Evolutionary conservation across 1,140 invertebrate genomes (phyloP).

Genomic region (Drosophila kanapiae): DNA sequence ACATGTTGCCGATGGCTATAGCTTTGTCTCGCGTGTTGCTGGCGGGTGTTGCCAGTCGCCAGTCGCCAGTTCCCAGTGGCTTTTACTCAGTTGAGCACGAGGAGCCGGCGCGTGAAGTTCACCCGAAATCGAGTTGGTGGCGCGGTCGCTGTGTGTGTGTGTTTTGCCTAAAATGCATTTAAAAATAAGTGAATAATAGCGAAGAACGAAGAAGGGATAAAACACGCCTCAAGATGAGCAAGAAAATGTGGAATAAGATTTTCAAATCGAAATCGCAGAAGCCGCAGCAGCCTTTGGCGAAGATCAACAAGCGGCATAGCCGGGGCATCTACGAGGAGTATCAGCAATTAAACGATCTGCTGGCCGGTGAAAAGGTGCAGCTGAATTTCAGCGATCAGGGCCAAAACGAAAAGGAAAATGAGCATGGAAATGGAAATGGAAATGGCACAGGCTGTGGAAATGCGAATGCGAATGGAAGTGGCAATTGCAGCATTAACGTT

Average conservation of each 20-base stretch:
- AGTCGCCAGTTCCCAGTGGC: slow-evolving; percentile 14
- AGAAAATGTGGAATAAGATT: slow-evolving; percentile 84
- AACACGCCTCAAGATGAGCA: slow-evolving; percentile 65
- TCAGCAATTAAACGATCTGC: slow-evolving; percentile 71
- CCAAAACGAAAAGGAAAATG: slow-evolving; percentile 60
- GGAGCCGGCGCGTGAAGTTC: slow-evolving; percentile 64
- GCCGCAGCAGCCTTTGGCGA: slow-evolving; percentile 59
- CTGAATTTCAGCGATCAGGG: slow-evolving; percentile 21
- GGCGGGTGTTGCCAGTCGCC: slow-evolving; percentile 19
- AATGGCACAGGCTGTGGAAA: slow-evolving; percentile 31
- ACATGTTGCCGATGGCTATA: slow-evolving; percentile 47
- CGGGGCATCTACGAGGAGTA: slow-evolving; percentile 78
- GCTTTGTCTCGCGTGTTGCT: slow-evolving; percentile 42
- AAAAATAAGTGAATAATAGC: slow-evolving; percentile 41
- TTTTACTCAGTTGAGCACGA: slow-evolving; percentile 47
- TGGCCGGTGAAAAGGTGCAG: slow-evolving; percentile 53
- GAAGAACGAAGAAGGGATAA: slow-evolving; percentile 5
- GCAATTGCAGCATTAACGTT: slow-evolving; percentile 59
- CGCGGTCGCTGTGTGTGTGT: neutral
- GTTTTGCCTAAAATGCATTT: slow-evolving; percentile 29
- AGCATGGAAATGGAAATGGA: slow-evolving; percentile 50
- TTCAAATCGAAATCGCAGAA: slow-evolving; percentile 80
- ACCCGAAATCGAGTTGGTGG: slow-evolving; percentile 3
- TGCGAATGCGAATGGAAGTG: slow-evolving; percentile 35
- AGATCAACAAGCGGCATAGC: slow-evolving; percentile 78